Percentiles rank a stretch among this genome's conserved stretches.
These are phyloP conservation scores for Homarus gammarus DNA, from an alignment of 2,888 invertebrate genomes.

Conservation along the genomic window DNA sequence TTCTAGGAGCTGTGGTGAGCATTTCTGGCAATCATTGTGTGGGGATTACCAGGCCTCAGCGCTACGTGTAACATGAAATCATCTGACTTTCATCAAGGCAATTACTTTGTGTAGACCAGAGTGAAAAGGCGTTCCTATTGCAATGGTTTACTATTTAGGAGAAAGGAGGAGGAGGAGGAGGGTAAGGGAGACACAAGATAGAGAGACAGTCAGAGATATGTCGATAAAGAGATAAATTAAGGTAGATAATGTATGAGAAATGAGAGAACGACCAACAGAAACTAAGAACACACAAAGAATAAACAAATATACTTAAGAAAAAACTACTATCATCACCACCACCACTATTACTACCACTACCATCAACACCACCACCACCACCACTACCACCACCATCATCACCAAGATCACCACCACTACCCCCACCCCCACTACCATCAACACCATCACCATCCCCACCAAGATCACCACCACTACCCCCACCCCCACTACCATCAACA, in stretches of 20 bases:
- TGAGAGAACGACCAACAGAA: too few relatives aligned
- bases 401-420: background rate
- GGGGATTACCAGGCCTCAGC: background rate
- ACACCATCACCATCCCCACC: background rate
- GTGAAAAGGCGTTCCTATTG: too few relatives aligned
- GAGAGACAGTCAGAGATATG: background rate
- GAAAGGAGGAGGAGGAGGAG: too few relatives aligned
- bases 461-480: background rate
- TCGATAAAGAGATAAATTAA: background rate
- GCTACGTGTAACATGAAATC: background rate
- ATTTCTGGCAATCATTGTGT: background rate
- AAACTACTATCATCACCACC: background rate
- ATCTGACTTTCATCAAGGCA: background rate
- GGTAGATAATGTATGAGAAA: too few relatives aligned
- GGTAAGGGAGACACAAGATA: too few relatives aligned
- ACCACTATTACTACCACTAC: too few relatives aligned
- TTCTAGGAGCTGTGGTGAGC: background rate
- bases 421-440: background rate
- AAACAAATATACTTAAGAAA: too few relatives aligned
- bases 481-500: too few relatives aligned
- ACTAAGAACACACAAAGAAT: too few relatives aligned
- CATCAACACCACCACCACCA: too few relatives aligned
- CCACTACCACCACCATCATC: background rate
- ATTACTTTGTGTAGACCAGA: too few relatives aligned
- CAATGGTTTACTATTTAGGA: too few relatives aligned